Evolutionary conservation across 2,888 invertebrate genomes (phyloP).

Genomic region (Eilema griseolum): DNA sequence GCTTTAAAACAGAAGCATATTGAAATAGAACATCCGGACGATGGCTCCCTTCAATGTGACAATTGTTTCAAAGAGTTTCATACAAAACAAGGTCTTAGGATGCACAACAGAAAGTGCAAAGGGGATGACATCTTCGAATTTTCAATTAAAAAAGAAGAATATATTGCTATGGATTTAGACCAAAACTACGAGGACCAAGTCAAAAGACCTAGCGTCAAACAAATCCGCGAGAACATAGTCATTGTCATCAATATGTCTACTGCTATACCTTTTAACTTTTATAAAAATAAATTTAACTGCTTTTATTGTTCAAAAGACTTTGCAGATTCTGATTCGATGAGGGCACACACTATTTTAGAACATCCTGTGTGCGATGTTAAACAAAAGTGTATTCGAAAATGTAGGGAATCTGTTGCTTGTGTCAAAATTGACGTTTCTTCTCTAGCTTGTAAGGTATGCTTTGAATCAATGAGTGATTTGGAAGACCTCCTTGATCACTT

Average conservation of each 20-base stretch:
- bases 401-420: constrained; percentile 78
- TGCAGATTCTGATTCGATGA: constrained; percentile 75
- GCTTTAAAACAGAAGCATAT: constrained; percentile 78
- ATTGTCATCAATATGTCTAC: constrained; percentile 82
- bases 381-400: constrained; percentile 78
- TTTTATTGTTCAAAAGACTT: constrained; percentile 83
- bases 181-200: constrained; percentile 64
- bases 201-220: constrained; percentile 77
- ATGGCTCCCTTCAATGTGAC: constrained; percentile 76
- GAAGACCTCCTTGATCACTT: constrained; percentile 76
- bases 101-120: constrained; percentile 79
- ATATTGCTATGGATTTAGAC: constrained; percentile 70
- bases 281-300: constrained; percentile 82
- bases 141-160: constrained; percentile 71
- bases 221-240: constrained; percentile 77
- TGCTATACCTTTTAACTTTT: constrained; percentile 81
- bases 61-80: constrained; percentile 78
- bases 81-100: constrained; percentile 77
- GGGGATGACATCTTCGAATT: constrained; percentile 64
- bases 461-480: constrained; percentile 71
- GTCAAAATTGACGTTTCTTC: constrained; percentile 80
- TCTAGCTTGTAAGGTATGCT: constrained; percentile 78
- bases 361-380: constrained; percentile 78
- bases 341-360: constrained; percentile 74
- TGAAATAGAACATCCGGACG: constrained; percentile 77